Base-by-base conservation (phyloP, 2,888 invertebrate genomes). In the Acanthosoma haemorrhoidale region DNA sequence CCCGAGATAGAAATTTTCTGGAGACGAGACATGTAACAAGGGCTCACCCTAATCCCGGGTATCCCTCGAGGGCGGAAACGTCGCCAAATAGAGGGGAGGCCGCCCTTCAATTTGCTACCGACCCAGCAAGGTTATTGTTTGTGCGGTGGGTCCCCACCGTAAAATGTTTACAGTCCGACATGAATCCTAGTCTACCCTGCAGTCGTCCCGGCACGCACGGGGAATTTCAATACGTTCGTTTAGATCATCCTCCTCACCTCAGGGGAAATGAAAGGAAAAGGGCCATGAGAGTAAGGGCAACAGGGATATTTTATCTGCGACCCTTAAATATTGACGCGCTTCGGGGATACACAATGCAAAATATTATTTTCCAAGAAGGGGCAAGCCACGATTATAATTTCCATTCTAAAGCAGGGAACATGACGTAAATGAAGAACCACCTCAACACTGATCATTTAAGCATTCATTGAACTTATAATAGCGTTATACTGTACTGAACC, bases 121-220 rank as follows among this genome's bases (percentile, higher is more conserved):
- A 5, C 41, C 57, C 57, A 25, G 57, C 41, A 21, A 38, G 61
- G 61, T 61, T 64, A 64, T 64, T 64, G 64, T 64, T 64, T 64
- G 64, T 41, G 64, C 31, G 25, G 39, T 39, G 39, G 38, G 11
- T 21, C 34, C 25, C 38, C 39, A 29, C 59, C 41, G 41, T 64
- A 64, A 64, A 64, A 64, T 64, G 64, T 64, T 64, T 64, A 64
- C 64, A 64, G 64, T 64, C 64, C 41, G 38, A 38, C 41, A 64
- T 39, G 64, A 64, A 41, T 39, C 64, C 64, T 29, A 16, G 38
- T 31, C 38, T 31, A 25, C n/a, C 29, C 9, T n/a, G n/a, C n/a
- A n/a, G n/a, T n/a, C n/a, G n/a, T n/a, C n/a, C n/a, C n/a, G n/a
- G n/a, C 5, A 64, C 39, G 38, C 64, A 36, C 34, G 15, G 2